These are phyloP conservation scores for Macheiramphus alcinus DNA, from an alignment of 2,113 vertebrate genomes.

Conservation along the genomic window DNA sequence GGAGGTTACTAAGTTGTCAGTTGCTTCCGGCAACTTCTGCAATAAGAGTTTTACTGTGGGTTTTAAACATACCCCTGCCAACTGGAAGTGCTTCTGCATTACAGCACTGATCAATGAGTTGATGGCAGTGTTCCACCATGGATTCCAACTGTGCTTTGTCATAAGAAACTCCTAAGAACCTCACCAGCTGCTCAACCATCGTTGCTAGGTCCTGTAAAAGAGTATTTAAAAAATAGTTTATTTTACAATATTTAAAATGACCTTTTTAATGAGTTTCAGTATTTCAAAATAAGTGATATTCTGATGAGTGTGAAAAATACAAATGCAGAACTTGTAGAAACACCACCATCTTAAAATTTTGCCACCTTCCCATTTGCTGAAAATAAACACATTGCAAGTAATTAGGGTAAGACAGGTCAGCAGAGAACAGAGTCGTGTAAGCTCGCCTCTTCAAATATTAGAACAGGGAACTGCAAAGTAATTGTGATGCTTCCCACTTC, in stretches of 20 bases:
- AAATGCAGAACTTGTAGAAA: background rate
- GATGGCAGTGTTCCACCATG: conserved; percentile 92
- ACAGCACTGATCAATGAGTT: conserved; percentile 95
- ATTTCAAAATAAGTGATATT: background rate
- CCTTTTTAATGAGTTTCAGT: background rate
- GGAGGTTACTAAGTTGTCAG: background rate
- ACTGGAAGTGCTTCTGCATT: conserved; percentile 91
- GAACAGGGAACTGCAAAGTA: background rate
- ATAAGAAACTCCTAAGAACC: conserved; percentile 91
- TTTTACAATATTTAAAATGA: background rate
- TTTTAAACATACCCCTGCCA: conserved; percentile 83
- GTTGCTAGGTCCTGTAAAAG: conserved; percentile 84
- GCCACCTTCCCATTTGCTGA: background rate
- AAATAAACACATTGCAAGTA: background rate
- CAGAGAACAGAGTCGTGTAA: background rate
- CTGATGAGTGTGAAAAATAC: background rate
- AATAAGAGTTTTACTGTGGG: background rate
- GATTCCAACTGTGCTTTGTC: conserved; percentile 93
- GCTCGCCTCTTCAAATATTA: background rate
- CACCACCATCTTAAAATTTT: background rate
- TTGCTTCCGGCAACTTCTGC: background rate
- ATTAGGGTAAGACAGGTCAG: background rate
- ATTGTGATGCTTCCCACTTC: background rate
- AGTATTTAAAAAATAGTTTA: background rate
- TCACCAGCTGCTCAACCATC: conserved; percentile 87